Conservation (phyloP, 1,140 invertebrate genomes). For the Limonius californicus region DNA sequence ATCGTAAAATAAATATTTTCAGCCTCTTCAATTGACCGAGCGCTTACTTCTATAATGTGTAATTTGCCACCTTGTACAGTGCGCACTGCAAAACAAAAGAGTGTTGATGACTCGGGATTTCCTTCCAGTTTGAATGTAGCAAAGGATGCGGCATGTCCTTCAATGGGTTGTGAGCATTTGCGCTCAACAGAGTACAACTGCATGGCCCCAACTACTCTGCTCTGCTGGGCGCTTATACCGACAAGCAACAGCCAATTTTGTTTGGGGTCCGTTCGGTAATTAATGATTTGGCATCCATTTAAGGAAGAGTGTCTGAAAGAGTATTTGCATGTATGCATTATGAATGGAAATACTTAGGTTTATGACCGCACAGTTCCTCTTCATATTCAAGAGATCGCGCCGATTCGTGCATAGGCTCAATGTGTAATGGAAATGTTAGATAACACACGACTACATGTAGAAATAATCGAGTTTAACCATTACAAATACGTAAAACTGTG, state of each 20-base stretch:
- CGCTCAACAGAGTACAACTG: conserved; percentile 98
- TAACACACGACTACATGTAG: too few species aligned
- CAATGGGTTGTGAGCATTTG: conserved; percentile 98
- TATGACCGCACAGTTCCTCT: too few species aligned
- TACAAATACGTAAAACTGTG: too few species aligned
- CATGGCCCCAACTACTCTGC: conserved; percentile 97
- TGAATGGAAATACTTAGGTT: too few species aligned
- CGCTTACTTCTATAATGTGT: conserved; percentile 80
- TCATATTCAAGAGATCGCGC: too few species aligned
- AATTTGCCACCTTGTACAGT: conserved; percentile 87
- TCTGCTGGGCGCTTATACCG: conserved; percentile 94
- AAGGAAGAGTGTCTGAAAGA: conserved; percentile 87
- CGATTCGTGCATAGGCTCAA: too few species aligned
- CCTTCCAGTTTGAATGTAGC: conserved; percentile 95
- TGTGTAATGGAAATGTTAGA: too few species aligned
- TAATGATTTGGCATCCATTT: conserved; percentile 97
- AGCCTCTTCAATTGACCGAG: too few species aligned
- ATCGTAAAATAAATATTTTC: too few species aligned
- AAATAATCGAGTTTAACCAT: too few species aligned
- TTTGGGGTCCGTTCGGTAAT: conserved; percentile 95
- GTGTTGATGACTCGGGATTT: conserved; percentile 88
- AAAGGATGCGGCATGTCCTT: conserved; percentile 98
- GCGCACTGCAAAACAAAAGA: conserved; percentile 97
- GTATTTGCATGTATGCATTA: too few species aligned
- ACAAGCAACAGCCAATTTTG: conserved; percentile 96